Evolutionary conservation across 2,113 vertebrate genomes (phyloP).

Genomic region (Perognathus longimembris): DNA sequence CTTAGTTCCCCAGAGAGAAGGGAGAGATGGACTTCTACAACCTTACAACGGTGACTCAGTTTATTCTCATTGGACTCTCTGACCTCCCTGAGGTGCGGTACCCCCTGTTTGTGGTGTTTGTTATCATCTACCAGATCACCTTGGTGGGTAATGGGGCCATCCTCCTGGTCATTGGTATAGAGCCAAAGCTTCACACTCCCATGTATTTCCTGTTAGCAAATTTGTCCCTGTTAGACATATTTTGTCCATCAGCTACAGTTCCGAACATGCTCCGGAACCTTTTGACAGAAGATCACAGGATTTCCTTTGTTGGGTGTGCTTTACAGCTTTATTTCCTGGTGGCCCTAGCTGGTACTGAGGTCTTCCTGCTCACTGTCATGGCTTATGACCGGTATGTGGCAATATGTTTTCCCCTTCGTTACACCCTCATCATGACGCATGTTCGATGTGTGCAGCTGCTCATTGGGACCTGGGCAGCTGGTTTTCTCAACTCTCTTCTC

Average conservation of each 20-base stretch:
- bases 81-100: background rate
- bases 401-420: conserved; percentile 61
- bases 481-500: conserved; percentile 36
- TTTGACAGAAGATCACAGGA: background rate
- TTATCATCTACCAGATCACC: conserved; percentile 8
- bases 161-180: background rate
- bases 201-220: background rate
- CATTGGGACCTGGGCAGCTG: conserved; percentile 24
- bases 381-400: conserved; percentile 72
- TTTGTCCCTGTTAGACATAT: conserved; percentile 2
- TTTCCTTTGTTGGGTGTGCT: conserved; percentile 27
- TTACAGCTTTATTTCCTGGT: conserved; percentile 52
- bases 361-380: conserved; percentile 61
- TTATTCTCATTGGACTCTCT: conserved; percentile 53
- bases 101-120: background rate
- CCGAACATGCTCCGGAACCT: conserved; percentile 22
- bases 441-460: background rate
- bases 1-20: background rate
- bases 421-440: conserved; percentile 46
- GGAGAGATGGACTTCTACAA: background rate
- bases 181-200: conserved; percentile 21
- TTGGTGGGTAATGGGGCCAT: background rate
- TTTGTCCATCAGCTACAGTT: conserved; percentile 4
- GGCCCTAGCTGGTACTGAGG: background rate
- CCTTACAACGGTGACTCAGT: background rate